These are phyloP conservation scores for Xerus inauris DNA, from an alignment of 2,113 vertebrate genomes.

Conservation along the genomic window DNA sequence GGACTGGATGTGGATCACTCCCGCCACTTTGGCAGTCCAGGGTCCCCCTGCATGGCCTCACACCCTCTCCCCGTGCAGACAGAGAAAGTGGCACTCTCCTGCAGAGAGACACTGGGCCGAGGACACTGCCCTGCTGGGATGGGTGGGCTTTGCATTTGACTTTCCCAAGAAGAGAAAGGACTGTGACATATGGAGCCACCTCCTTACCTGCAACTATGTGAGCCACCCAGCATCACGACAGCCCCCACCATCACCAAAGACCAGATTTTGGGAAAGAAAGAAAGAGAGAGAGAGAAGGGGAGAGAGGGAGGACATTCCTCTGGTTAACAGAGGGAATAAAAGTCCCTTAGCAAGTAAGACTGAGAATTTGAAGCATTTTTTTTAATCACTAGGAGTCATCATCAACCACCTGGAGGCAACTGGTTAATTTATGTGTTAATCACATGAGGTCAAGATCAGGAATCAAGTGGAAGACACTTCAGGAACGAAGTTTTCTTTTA, in stretches of 20 bases:
- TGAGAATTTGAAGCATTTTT: not conserved
- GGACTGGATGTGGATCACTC: conserved; percentile 53
- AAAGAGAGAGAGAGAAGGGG: not conserved
- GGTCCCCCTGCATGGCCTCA: not conserved
- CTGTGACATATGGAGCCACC: not conserved
- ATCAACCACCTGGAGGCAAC: not conserved
- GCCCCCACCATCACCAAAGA: too few relatives aligned
- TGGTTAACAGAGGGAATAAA: not conserved
- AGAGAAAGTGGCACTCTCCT: not conserved
- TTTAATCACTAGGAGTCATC: not conserved
- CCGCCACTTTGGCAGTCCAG: not conserved
- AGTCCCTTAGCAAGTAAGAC: not conserved
- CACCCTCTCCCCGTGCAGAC: not conserved
- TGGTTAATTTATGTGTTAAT: not conserved
- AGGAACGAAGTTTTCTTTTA: not conserved
- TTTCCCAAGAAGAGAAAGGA: not conserved
- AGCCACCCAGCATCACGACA: not conserved
- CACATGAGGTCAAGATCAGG: not conserved
- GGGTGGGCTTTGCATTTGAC: not conserved
- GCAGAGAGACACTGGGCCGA: accelerated
- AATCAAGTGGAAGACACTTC: not conserved
- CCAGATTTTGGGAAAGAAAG: not conserved
- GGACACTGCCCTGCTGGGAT: accelerated
- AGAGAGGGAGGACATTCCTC: not conserved
- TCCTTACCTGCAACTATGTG: not conserved